These are phyloP conservation scores for Sebastolobus alascanus DNA, from an alignment of 2,797 vertebrate species.

Conservation along the genomic window DNA sequence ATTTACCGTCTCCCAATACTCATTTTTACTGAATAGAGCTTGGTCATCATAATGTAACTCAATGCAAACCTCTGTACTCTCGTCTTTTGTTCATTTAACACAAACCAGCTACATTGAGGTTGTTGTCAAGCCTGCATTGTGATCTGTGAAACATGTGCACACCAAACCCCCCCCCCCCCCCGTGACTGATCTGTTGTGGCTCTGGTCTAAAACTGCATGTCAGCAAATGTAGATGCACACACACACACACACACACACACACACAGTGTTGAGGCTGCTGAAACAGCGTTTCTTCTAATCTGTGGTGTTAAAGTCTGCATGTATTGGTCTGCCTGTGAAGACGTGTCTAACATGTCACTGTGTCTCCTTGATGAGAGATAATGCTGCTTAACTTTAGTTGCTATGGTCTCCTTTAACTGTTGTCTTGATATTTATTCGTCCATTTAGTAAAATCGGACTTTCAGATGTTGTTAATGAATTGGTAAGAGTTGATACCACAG, in stretches of 20 bases:
- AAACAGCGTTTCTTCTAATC: conserved; percentile 36
- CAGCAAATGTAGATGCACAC: conserved; percentile 45
- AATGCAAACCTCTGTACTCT: background rate
- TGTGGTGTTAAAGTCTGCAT: conserved; percentile 13
- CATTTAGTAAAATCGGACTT: background rate
- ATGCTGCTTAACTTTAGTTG: background rate
- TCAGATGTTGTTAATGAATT: no score
- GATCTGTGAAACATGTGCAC: conserved; percentile 45
- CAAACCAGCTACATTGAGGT: conserved; percentile 29
- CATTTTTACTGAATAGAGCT: no score
- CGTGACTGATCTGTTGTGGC: conserved; percentile 24
- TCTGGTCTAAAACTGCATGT: conserved; percentile 47
- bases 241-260: background rate
- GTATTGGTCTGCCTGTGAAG: background rate
- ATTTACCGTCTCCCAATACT: no score
- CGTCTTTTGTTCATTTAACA: conserved; percentile 35
- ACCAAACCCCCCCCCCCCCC: conserved; percentile 12
- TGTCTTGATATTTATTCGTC: background rate
- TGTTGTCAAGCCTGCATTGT: conserved; percentile 49
- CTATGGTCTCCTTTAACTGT: background rate
- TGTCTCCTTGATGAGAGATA: background rate
- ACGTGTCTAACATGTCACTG: no score
- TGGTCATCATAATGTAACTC: no score
- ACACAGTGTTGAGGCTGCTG: conserved; percentile 27
- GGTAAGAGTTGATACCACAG: no score